phyloP scores from a whole-genome alignment of 2,113 vertebrate species.

The Sinocyclocheilus maitianheensis region DNA sequence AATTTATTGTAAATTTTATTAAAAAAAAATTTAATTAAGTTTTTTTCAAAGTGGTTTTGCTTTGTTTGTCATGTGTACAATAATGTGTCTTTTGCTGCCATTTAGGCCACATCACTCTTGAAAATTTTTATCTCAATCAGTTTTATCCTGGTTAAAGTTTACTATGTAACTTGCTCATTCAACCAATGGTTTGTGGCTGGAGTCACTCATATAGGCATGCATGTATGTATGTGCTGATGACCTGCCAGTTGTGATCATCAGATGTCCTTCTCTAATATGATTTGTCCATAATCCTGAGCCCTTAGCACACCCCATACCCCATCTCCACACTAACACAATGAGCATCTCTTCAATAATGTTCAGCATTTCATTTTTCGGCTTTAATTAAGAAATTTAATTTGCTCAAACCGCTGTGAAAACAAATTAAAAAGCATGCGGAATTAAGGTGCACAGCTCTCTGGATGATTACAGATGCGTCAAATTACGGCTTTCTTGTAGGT shows the following conservation, averaged over 20 bases:
- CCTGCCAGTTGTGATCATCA: conserved; percentile 72
- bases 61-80: too few species aligned
- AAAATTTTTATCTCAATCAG: not conserved
- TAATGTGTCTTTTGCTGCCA: not conserved
- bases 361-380: conserved; percentile 99
- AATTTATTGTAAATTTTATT: too few species aligned
- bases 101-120: not conserved
- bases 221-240: conserved; percentile 65
- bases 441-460: conserved; percentile 84
- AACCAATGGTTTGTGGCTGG: not conserved
- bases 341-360: conserved; percentile 99
- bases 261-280: conserved; percentile 86
- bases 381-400: conserved; percentile 99
- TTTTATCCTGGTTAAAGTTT: not conserved
- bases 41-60: too few species aligned
- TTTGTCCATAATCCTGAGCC: conserved; percentile 87
- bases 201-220: not conserved
- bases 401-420: conserved; percentile 98
- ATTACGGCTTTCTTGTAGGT: conserved; percentile 76
- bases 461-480: conserved; percentile 84
- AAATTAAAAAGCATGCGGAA: conserved; percentile 97
- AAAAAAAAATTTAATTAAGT: too few species aligned
- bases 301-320: conserved; percentile 72
- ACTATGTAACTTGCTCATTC: not conserved
- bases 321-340: conserved; percentile 96